Evolutionary conservation across 2,888 invertebrate species (phyloP).

Genomic region (Sympetrum striolatum): DNA sequence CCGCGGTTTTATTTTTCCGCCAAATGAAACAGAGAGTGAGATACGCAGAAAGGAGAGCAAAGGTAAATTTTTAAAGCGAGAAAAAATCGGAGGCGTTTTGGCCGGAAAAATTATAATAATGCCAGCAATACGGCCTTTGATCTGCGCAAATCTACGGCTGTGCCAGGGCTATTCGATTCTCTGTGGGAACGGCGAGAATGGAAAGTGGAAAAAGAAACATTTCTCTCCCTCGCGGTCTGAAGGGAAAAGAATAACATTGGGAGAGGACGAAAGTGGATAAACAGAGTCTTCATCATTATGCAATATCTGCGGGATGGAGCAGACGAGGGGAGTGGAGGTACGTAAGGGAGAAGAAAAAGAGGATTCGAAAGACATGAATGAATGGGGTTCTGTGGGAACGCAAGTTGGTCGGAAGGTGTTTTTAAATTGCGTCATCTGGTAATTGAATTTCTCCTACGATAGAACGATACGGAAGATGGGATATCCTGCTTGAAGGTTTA

Average conservation of each 20-base stretch:
- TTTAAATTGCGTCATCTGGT: no score
- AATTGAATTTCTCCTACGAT: no score
- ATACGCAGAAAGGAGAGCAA: no score
- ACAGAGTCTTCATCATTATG: not conserved
- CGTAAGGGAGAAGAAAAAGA: not conserved
- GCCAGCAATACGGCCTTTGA: not conserved
- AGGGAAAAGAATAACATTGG: not conserved
- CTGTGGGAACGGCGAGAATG: not conserved
- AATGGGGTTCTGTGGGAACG: not conserved
- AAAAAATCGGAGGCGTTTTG: not conserved
- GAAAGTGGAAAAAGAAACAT: not conserved
- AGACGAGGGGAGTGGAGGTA: not conserved
- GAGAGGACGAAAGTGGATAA: not conserved
- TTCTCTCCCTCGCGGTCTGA: not conserved
- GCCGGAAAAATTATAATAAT: not conserved
- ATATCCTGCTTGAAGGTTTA: no score
- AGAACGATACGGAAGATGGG: no score
- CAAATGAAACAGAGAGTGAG: no score
- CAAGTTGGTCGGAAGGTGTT: no score
- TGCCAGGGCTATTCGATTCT: not conserved
- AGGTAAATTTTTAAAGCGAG: not conserved
- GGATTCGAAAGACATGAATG: not conserved
- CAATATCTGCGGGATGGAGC: not conserved
- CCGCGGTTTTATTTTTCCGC: no score
- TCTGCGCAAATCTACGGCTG: not conserved